A percentile compares a stretch with the other conserved stretches of the same genome.
These are phyloP conservation scores for Vesta saturnalis DNA, from an alignment of 2,888 invertebrate genomes.

Conservation along the genomic window DNA sequence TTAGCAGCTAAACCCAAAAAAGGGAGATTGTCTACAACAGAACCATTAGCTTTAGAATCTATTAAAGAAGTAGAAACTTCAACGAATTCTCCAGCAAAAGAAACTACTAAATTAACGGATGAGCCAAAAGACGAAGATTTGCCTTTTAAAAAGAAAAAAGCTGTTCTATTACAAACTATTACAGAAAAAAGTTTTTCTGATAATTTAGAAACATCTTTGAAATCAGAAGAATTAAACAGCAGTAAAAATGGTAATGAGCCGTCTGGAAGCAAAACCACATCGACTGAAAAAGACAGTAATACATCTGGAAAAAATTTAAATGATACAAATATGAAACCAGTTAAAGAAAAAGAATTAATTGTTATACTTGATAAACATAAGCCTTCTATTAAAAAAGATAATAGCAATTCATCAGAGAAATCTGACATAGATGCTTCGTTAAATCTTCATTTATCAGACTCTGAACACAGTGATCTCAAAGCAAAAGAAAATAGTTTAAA, in stretches of 20 bases:
- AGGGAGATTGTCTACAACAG: conserved; percentile 40
- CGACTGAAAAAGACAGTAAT: background rate
- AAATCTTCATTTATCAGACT: no score
- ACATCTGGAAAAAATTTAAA: background rate
- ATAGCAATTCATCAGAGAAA: background rate
- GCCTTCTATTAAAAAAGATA: no score
- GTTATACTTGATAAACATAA: no score
- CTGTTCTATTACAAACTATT: conserved; percentile 12
- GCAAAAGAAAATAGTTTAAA: no score
- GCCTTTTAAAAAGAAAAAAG: conserved; percentile 21
- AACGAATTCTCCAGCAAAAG: background rate
- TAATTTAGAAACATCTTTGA: background rate
- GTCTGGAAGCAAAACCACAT: background rate
- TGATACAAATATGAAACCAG: background rate
- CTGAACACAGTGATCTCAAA: no score
- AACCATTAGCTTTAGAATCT: conserved; percentile 39
- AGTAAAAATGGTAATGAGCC: background rate
- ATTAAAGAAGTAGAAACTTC: conserved; percentile 37
- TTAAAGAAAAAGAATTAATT: conserved; percentile 1
- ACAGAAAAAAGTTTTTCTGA: conserved; percentile 19
- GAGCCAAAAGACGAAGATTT: conserved; percentile 17
- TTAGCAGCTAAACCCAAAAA: conserved; percentile 14
- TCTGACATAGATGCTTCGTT: no score
- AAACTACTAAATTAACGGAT: conserved; percentile 15
- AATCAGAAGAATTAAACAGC: no score